phyloP scores from a whole-genome alignment of 2,888 invertebrate species.

The Amphipyra tragopoginis region DNA sequence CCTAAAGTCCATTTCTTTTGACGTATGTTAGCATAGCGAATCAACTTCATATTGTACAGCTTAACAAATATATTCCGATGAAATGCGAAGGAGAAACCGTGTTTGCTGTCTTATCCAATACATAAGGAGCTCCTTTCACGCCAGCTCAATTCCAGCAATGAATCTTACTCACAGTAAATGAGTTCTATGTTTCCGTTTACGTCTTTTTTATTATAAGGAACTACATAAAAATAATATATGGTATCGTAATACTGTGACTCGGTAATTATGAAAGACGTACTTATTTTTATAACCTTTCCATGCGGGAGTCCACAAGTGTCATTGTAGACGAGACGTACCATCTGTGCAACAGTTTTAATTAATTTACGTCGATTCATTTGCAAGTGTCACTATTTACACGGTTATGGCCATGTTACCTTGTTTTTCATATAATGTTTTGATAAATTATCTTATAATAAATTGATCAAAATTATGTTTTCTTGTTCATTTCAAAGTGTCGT shows the following conservation, averaged over 20 bases:
- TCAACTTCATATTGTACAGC: slow-evolving; percentile 9
- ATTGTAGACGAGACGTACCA: slow-evolving; percentile 31
- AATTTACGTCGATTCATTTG: slow-evolving; percentile 19
- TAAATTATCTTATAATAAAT: not conserved
- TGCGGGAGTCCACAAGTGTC: slow-evolving; percentile 52
- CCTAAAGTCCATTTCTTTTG: slow-evolving; percentile 4
- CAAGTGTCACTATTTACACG: slow-evolving; percentile 16
- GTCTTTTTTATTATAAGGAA: slow-evolving; percentile 45
- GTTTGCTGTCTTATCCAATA: slow-evolving; percentile 21
- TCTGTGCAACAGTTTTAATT: slow-evolving; percentile 17
- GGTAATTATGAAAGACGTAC: slow-evolving; percentile 46
- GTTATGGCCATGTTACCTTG: slow-evolving; percentile 7
- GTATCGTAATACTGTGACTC: slow-evolving; percentile 28
- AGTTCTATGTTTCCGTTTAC: slow-evolving; percentile 42
- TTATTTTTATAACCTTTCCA: slow-evolving; percentile 53
- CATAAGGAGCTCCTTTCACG: slow-evolving; percentile 24
- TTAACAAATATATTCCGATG: slow-evolving; percentile 20
- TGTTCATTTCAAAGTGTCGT: no score
- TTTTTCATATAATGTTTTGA: not conserved
- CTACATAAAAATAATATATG: slow-evolving; percentile 46
- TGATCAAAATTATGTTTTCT: no score
- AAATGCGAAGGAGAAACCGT: not conserved
- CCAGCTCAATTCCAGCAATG: slow-evolving; percentile 26
- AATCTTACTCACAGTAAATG: slow-evolving; percentile 32
- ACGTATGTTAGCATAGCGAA: slow-evolving; percentile 19